Evolutionary conservation across 2,113 vertebrate species (phyloP).

Genomic region (Oenanthe melanoleuca): DNA sequence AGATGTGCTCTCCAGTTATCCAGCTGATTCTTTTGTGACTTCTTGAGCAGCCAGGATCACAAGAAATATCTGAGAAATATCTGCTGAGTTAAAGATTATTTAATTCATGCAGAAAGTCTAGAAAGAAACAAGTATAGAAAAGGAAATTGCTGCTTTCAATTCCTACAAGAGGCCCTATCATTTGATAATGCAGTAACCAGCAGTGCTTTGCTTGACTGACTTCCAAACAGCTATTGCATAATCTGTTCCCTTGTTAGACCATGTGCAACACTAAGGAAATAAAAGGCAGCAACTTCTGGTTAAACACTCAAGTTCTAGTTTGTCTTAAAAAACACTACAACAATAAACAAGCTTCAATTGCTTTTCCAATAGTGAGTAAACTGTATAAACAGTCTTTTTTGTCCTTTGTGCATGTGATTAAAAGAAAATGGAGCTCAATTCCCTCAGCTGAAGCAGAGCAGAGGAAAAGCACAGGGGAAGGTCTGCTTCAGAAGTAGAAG

Average conservation of each 20-base stretch:
- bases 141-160: background rate
- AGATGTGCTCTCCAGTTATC: background rate
- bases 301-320: background rate
- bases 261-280: background rate
- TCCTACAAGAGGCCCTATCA: background rate
- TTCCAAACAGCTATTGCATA: background rate
- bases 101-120: background rate
- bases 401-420: background rate
- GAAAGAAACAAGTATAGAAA: background rate
- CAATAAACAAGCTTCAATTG: background rate
- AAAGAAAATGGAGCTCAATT: background rate
- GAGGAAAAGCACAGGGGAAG: background rate
- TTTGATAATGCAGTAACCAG: background rate
- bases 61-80: background rate
- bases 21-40: background rate
- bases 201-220: background rate
- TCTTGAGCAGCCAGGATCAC: background rate
- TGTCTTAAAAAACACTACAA: background rate
- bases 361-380: background rate
- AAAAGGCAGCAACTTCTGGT: background rate
- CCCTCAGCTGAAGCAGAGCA: background rate
- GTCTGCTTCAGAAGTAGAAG: background rate
- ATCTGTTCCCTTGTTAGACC: background rate
- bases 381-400: background rate
- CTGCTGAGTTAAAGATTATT: background rate